These are phyloP conservation scores for Lytechinus variegatus DNA, from an alignment of 35 echinoderm and acorn worm species.

Conservation along the genomic window DNA sequence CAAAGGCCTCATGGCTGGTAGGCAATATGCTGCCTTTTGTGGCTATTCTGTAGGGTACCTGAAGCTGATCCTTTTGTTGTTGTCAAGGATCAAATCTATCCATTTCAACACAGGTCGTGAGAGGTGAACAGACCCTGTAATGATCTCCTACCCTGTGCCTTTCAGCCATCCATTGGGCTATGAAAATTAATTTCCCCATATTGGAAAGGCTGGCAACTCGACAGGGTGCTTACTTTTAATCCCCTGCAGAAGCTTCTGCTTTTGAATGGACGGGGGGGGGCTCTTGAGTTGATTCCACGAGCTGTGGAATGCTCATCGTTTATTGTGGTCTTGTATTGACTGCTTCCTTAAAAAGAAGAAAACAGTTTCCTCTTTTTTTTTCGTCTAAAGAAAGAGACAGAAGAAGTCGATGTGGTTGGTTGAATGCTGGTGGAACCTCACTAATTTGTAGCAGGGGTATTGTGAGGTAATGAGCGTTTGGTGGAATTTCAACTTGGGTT, in stretches of 20 bases:
- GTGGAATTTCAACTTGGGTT: slow-evolving; percentile 11
- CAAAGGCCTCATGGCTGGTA: neutral
- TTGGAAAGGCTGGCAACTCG: slow-evolving; percentile 25
- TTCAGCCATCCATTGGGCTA: slow-evolving; percentile 16
- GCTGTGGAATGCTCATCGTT: neutral
- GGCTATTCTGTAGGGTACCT: neutral
- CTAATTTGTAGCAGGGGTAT: slow-evolving; percentile 3
- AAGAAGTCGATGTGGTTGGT: neutral
- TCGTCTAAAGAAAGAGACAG: neutral
- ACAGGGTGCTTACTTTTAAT: slow-evolving; percentile 12
- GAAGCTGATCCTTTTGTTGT: slow-evolving; percentile 3
- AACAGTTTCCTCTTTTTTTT: slow-evolving; percentile 16
- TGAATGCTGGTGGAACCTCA: neutral
- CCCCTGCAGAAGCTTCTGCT: neutral
- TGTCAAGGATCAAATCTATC: neutral
- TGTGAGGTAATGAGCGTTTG: neutral
- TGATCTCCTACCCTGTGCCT: neutral
- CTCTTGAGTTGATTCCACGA: neutral
- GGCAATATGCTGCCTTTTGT: neutral
- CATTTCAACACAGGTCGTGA: neutral
- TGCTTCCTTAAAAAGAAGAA: neutral
- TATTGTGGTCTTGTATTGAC: neutral
- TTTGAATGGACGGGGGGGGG: neutral
- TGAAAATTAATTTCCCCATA: slow-evolving; percentile 33
- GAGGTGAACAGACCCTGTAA: neutral